Conservation (phyloP, 2,113 vertebrate genomes). For the Neolamprologus modestus region DNA sequence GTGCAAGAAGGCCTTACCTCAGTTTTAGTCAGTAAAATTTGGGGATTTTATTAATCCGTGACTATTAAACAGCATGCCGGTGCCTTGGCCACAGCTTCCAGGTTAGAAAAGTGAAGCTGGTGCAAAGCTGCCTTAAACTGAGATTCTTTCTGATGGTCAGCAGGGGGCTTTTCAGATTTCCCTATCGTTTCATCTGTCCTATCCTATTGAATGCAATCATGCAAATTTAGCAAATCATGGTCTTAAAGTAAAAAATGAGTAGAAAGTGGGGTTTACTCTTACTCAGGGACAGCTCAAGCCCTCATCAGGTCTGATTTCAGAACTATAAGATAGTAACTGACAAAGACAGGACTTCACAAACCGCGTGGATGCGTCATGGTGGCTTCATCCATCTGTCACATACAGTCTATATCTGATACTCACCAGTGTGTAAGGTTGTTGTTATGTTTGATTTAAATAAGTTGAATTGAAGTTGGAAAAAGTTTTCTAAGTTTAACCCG, state of each 20-base stretch:
- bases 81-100: neutral
- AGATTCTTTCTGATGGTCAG: neutral
- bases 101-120: neutral
- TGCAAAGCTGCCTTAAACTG: fast-evolving
- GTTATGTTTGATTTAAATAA: neutral
- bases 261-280: fast-evolving
- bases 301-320: neutral
- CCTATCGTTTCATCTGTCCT: fast-evolving
- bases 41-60: neutral
- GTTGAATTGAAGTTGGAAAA: neutral
- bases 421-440: fast-evolving
- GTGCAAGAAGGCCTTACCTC: neutral
- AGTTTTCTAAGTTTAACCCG: neutral
- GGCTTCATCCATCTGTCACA: neutral
- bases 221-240: neutral
- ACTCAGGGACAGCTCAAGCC: neutral
- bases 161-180: neutral
- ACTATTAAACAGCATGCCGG: neutral
- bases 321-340: neutral
- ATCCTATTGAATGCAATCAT: neutral
- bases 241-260: fast-evolving
- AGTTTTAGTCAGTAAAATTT: neutral
- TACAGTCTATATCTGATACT: neutral
- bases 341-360: neutral
- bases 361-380: neutral